phyloP scores from a whole-genome alignment of 2,797 vertebrate genomes.

The Muscicapa comitata region DNA sequence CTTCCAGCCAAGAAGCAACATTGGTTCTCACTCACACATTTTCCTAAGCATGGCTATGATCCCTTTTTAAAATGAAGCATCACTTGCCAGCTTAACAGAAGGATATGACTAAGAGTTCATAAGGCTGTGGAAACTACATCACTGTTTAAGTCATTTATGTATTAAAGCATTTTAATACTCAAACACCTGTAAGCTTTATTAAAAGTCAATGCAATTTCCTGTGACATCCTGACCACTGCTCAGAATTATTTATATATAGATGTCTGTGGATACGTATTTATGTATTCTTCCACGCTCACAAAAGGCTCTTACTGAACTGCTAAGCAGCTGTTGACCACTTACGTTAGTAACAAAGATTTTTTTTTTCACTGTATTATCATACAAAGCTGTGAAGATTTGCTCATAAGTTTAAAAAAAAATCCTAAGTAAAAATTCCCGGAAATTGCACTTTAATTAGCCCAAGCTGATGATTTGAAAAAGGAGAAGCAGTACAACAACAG shows the following conservation, averaged over 20 bases:
- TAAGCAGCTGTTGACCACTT: neutral
- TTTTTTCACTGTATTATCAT: neutral
- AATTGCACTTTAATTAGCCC: neutral
- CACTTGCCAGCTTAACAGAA: neutral
- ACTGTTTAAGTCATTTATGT: neutral
- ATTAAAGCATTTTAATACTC: neutral
- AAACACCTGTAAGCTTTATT: neutral
- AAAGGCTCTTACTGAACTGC: neutral
- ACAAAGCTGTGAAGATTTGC: neutral
- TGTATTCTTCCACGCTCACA: rapidly evolving
- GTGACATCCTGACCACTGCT: neutral
- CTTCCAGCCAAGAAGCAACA: neutral
- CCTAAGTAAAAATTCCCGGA: neutral
- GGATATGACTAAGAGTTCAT: neutral
- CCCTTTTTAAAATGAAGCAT: neutral
- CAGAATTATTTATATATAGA: neutral
- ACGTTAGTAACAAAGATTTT: neutral
- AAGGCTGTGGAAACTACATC: neutral
- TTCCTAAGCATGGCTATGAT: neutral
- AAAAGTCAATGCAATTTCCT: neutral
- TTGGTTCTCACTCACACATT: neutral
- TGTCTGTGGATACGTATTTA: neutral
- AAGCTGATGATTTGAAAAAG: neutral
- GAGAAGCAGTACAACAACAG: neutral
- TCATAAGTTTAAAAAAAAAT: neutral